These are phyloP conservation scores for Nannobrachium achirus DNA, from an alignment of 2,113 vertebrate genomes.

Conservation along the genomic window DNA sequence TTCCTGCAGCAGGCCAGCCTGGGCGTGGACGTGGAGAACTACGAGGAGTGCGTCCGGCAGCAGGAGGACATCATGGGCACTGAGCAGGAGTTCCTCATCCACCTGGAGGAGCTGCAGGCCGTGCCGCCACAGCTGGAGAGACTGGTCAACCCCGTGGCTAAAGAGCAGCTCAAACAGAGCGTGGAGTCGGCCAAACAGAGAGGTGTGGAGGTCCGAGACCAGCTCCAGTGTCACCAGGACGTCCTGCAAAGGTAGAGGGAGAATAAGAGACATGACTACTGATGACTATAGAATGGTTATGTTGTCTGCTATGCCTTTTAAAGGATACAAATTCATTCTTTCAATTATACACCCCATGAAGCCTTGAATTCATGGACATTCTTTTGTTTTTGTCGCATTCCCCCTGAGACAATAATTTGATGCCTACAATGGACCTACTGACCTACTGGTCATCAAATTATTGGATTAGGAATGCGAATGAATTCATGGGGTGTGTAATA, in stretches of 20 bases:
- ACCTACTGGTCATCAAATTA: no score
- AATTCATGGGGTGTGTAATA: no score
- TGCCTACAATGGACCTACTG: no score
- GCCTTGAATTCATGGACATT: no score
- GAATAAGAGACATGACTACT: neutral
- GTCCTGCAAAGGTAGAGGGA: conserved; percentile 86
- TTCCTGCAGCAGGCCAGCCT: conserved; percentile 86
- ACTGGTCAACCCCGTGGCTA: conserved; percentile 80
- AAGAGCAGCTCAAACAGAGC: conserved; percentile 83
- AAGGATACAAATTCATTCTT: no score
- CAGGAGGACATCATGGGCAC: conserved; percentile 89
- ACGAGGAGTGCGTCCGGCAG: conserved; percentile 88
- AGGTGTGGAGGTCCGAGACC: conserved; percentile 78
- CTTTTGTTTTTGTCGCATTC: no score
- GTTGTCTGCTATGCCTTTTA: neutral
- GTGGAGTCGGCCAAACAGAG: conserved; percentile 84
- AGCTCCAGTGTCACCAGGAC: conserved; percentile 84
- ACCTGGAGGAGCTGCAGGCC: conserved; percentile 83
- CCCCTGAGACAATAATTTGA: no score
- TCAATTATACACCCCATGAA: no score
- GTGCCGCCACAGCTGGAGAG: conserved; percentile 84
- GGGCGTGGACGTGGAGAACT: conserved; percentile 91
- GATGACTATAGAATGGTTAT: neutral
- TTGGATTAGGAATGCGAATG: no score
- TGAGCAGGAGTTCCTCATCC: conserved; percentile 83